Base-by-base conservation (phyloP, 2,888 invertebrate species). In the Monoplex corrugatus region DNA sequence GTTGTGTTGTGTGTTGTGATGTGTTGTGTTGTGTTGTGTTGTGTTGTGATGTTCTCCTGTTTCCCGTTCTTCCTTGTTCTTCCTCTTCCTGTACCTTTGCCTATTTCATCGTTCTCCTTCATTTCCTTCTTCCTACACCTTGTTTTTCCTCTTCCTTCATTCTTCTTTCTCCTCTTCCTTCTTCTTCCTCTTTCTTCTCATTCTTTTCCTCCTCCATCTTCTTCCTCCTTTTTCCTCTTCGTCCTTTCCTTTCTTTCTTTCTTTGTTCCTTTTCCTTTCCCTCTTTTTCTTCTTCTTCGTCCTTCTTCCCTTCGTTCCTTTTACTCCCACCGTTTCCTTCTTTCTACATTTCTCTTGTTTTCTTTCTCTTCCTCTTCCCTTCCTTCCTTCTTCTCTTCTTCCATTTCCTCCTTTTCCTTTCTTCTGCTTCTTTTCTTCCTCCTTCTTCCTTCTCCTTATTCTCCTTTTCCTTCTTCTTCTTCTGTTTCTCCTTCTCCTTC, bases 121-220 rank as follows among this genome's bases (percentile, higher is more conserved):
- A 50, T 72, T 50, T 86, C 5, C 43, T 78, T 45, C 32, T 38
- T 35, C 86, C 44, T 89, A 50, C 35, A n/a, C n/a, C n/a, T 82
- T 32, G 13, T 0, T 57, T 57, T 57, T 57, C 57, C 57, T 57
- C 2, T 13, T 57, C 23, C 57, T 57, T 57, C 1, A 57, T 57
- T 23, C 23, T 57, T 57, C 57, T n/a, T 43, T 45, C 43, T 84
- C 35, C 23, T 19, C 44, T 23, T 38, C 63, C 40, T 38, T 16
- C 72, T 57, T 45, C 43, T 50, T 32, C 78, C 44, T 38, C 16
- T 8, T 75, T 19, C 44, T 32, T 84, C 75, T 75, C 84, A 35
- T n/a, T 68, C 85, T 72, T 63, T 63, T 43, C 63, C 57, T 84
- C n/a, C 28, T 35, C 75, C 44, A 28, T 16, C 57, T 50, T 80